A percentile compares a stretch with the other conserved stretches of the same genome.
phyloP scores from a whole-genome alignment of 2,113 vertebrate genomes.

The Pteruthius melanotis region DNA sequence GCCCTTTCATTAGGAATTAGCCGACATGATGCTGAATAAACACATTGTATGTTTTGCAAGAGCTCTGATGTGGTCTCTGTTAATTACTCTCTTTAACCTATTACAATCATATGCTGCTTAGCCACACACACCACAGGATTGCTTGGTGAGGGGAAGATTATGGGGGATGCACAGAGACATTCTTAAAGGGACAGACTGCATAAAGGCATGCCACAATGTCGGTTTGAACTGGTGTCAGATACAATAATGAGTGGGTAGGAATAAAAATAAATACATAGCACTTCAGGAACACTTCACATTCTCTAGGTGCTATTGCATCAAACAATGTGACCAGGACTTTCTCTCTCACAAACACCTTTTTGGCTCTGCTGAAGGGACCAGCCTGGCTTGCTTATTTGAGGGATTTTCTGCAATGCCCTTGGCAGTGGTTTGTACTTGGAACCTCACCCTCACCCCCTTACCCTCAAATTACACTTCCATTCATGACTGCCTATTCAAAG shows the following conservation, averaged over 20 bases:
- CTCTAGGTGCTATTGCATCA: background rate
- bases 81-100: slow-evolving; percentile 47
- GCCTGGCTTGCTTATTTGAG: background rate
- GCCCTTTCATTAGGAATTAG: slow-evolving; percentile 61
- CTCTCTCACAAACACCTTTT: background rate
- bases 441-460: background rate
- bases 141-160: slow-evolving; percentile 30
- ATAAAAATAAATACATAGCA: background rate
- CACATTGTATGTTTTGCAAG: slow-evolving; percentile 41
- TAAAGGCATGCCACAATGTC: background rate
- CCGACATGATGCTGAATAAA: slow-evolving; percentile 37
- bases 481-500: background rate
- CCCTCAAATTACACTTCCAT: slow-evolving; percentile 21
- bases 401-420: background rate
- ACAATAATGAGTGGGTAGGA: slow-evolving; percentile 18
- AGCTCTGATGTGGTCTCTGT: slow-evolving; percentile 54
- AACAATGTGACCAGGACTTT: background rate
- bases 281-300: background rate
- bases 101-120: slow-evolving; percentile 36
- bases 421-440: background rate
- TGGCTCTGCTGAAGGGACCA: background rate
- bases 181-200: background rate
- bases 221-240: slow-evolving; percentile 20
- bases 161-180: background rate
- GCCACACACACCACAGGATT: slow-evolving; percentile 1